A percentile compares a stretch with the other conserved stretches of the same genome.
Evolutionary conservation across 2,888 invertebrate genomes (phyloP).

Genomic region (Dicycla oo): DNA sequence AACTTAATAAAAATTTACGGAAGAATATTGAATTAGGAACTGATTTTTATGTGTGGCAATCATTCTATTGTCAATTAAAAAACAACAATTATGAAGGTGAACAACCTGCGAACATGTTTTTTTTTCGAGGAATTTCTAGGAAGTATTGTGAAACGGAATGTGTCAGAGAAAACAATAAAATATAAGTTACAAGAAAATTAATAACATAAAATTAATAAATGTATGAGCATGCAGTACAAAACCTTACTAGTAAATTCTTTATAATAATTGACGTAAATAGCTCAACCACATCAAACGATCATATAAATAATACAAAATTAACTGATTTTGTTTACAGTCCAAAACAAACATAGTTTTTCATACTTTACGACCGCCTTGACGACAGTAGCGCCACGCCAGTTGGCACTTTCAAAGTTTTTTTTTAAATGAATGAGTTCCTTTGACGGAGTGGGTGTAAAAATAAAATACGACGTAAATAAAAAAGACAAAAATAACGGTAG

Average conservation of each 20-base stretch:
- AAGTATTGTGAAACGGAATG: conserved; percentile 9
- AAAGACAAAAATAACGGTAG: conserved; percentile 47
- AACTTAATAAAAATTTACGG: conserved; percentile 9
- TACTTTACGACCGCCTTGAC: conserved; percentile 23
- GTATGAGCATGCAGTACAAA: neutral
- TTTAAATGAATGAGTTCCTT: conserved; percentile 55
- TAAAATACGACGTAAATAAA: conserved; percentile 55
- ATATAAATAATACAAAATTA: conserved; percentile 12
- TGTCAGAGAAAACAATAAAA: conserved; percentile 35
- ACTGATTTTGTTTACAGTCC: conserved; percentile 11
- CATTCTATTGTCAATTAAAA: conserved; percentile 36
- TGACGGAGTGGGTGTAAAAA: conserved; percentile 45
- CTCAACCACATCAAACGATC: conserved; percentile 11
- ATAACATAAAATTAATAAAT: conserved; percentile 1
- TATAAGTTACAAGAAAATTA: neutral
- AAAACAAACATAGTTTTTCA: conserved; percentile 30
- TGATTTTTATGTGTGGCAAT: conserved; percentile 27
- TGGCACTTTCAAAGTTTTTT: conserved; percentile 33
- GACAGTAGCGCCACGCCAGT: conserved; percentile 19
- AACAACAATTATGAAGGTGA: conserved; percentile 37
- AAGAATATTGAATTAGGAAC: conserved; percentile 46
- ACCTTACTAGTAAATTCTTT: neutral
- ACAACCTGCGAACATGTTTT: conserved; percentile 16
- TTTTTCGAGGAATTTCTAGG: conserved; percentile 19
- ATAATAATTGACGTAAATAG: neutral